phyloP scores from a whole-genome alignment of 2,113 vertebrate species.

The Catharus minimus region DNA sequence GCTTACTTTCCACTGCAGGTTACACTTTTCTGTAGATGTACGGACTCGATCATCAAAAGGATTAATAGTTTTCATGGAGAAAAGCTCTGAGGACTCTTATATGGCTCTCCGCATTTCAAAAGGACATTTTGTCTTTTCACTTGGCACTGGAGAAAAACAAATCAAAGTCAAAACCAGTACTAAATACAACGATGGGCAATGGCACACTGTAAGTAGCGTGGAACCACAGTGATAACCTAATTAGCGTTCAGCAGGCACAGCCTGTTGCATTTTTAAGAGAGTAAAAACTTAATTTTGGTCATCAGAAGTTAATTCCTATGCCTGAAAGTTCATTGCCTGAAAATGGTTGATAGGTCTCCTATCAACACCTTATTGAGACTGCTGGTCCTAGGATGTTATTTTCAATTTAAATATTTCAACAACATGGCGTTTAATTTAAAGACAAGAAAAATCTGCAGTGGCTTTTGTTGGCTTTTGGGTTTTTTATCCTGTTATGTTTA shows the following conservation, averaged over 20 bases:
- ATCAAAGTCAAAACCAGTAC: slow-evolving; percentile 83
- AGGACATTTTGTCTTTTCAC: slow-evolving; percentile 82
- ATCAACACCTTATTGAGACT: not conserved
- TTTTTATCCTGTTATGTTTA: not conserved
- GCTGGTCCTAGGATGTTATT: not conserved
- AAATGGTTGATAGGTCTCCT: not conserved
- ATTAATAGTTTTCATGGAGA: slow-evolving; percentile 81
- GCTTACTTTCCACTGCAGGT: slow-evolving; percentile 68
- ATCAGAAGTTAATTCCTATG: not conserved
- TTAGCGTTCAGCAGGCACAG: not conserved
- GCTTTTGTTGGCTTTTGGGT: not conserved
- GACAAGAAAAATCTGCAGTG: not conserved
- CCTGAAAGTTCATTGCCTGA: not conserved
- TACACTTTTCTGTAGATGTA: slow-evolving; percentile 85
- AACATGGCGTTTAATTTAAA: not conserved
- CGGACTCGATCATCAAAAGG: slow-evolving; percentile 81
- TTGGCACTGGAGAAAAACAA: slow-evolving; percentile 68
- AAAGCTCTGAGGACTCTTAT: slow-evolving; percentile 72
- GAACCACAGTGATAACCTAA: not conserved
- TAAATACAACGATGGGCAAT: slow-evolving; percentile 87
- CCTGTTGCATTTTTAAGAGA: not conserved
- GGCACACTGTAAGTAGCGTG: slow-evolving; percentile 87
- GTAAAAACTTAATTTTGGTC: not conserved
- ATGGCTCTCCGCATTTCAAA: slow-evolving; percentile 86
- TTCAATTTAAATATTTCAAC: not conserved